phyloP scores from a whole-genome alignment of 2,113 vertebrate genomes.

The Apeltes quadracus region DNA sequence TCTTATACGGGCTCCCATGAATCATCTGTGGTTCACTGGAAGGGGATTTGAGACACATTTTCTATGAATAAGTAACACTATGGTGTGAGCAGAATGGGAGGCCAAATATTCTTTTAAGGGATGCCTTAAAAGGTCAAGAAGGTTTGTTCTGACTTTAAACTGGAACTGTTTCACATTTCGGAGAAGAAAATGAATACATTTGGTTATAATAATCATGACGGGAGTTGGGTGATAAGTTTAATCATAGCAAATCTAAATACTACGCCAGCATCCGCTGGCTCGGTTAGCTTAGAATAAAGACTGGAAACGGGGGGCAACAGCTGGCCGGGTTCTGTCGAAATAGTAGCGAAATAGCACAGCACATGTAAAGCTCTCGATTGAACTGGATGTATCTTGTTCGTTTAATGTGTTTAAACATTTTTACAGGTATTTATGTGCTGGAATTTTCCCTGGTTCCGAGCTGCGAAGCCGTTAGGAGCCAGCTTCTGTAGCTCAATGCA shows the following conservation, averaged over 20 bases:
- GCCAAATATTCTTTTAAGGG: conserved; percentile 8
- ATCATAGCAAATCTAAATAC: neutral
- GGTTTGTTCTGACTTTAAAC: neutral
- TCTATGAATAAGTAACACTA: conserved; percentile 9
- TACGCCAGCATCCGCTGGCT: neutral
- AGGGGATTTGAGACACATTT: neutral
- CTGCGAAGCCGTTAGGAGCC: neutral
- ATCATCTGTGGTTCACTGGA: conserved; percentile 45
- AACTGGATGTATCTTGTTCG: neutral
- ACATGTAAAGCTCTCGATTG: neutral
- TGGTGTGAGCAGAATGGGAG: conserved; percentile 21
- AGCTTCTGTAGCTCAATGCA: neutral
- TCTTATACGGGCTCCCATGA: conserved; percentile 42
- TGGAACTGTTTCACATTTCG: neutral
- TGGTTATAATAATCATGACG: neutral
- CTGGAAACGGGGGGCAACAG: neutral
- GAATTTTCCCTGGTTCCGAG: neutral
- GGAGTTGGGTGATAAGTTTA: neutral
- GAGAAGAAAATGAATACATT: neutral
- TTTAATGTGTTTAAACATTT: neutral
- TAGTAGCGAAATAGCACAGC: neutral
- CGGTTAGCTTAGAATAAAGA: conserved; percentile 10
- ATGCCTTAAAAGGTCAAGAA: neutral
- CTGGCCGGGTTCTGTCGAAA: neutral
- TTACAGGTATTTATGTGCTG: neutral